Base-by-base conservation (phyloP, 2,888 invertebrate species). In the Graphium colonna region DNA sequence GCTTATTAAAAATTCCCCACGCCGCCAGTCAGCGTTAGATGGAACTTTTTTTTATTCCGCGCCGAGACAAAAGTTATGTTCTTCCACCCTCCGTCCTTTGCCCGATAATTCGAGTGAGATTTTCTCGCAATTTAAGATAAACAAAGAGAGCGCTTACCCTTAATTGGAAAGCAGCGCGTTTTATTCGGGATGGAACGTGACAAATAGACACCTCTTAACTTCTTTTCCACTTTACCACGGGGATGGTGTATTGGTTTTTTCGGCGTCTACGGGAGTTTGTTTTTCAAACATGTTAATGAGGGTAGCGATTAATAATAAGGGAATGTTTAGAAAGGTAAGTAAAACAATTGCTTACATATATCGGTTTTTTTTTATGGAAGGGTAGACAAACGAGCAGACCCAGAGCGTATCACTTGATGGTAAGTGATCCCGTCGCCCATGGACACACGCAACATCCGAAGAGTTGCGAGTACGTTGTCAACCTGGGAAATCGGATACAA, bases 141-240 rank as follows among this genome's bases (percentile, higher is more conserved):
- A 89, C 89, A 89, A 89, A 88, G 88, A 83, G 88, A 83, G 79
- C 85, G 86, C 86, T 88, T 87, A 88, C 83, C 85, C 89, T 89
- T 89, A 89, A 89, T 89, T 89, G 89, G 88, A 87, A 87, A 88
- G 89, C 89, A 85, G 87, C 86, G 71, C 84, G 83, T 84, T 21
- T 21, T 82, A 82, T 82, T 87, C 87, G 82, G 84, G 84, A 87
- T 82, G 82, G 77, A 87, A 88, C 88, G 88, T 89, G 88, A 89
- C 88, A 89, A 89, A 89, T 88, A 88, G 88, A 89, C 88, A 88
- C 87, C 88, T 89, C 88, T 89, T 88, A 88, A 88, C 87, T 89
- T 89, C 87, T 88, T 89, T 87, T 80, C 84, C 85, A 82, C 83
- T 87, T 82, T 76, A 73, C 78, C 75, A 78, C 77, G 77, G 77